Evolutionary conservation across 2,888 invertebrate species (phyloP).

Genomic region (Tenthredo notha): DNA sequence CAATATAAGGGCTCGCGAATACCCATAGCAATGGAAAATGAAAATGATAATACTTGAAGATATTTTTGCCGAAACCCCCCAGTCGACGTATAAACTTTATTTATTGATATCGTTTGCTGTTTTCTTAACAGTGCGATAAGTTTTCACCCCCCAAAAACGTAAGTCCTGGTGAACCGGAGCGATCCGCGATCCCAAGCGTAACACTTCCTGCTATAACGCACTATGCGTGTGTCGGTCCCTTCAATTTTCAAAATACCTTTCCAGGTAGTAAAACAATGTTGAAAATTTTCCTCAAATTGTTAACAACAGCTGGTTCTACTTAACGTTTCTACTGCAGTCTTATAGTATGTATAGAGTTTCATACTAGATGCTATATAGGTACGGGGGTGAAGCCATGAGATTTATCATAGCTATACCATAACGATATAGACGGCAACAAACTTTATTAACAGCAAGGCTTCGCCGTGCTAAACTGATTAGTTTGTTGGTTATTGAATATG

Average conservation of each 20-base stretch:
- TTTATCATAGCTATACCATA: background rate
- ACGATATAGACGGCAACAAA: background rate
- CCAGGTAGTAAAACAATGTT: background rate
- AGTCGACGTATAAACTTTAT: background rate
- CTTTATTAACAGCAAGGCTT: constrained; percentile 37
- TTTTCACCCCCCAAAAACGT: background rate
- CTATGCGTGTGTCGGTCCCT: background rate
- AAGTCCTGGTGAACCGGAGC: background rate
- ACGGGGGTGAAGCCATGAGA: background rate
- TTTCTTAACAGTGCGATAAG: background rate
- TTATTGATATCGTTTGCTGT: background rate
- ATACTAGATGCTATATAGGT: background rate
- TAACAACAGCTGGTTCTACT: background rate
- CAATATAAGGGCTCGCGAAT: background rate
- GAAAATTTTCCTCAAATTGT: constrained; percentile 24
- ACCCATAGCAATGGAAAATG: background rate
- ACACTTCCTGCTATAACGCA: background rate
- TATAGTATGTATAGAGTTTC: background rate
- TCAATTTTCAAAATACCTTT: background rate
- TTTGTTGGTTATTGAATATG: constrained; percentile 49
- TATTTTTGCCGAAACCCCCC: background rate
- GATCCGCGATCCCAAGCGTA: background rate
- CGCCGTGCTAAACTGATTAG: constrained; percentile 44
- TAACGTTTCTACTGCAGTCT: background rate
- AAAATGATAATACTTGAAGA: background rate